phyloP scores from a whole-genome alignment of 92 coral and sea anemone species.

The Epizoanthus fatuus region DNA sequence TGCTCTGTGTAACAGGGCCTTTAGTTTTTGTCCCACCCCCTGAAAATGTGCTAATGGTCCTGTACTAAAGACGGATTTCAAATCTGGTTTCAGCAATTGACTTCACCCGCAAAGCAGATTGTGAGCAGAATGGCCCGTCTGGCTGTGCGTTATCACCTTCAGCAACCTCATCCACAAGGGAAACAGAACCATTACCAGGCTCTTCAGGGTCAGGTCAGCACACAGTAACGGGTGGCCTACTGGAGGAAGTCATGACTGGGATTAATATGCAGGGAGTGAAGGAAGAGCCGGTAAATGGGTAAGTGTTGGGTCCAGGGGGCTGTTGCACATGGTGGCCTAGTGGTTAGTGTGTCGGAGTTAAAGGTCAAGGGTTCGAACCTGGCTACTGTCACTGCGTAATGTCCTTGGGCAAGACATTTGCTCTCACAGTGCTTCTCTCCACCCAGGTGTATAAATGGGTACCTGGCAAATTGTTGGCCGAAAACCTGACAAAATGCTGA shows the following conservation, averaged over 20 bases:
- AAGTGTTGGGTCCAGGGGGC: not conserved
- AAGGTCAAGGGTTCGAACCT: not conserved
- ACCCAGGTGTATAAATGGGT: too few relatives aligned
- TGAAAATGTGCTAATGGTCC: too few relatives aligned
- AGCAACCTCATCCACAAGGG: slow-evolving; percentile 1
- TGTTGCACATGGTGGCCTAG: not conserved
- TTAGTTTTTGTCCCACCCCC: too few relatives aligned
- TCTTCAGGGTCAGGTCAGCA: slow-evolving; percentile 41
- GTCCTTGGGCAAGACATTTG: too few relatives aligned
- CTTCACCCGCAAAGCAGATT: slow-evolving; percentile 72
- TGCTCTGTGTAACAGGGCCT: too few relatives aligned
- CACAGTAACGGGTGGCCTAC: slow-evolving; percentile 83
- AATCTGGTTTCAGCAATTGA: slow-evolving; percentile 69
- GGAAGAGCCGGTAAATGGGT: slow-evolving; percentile 29
- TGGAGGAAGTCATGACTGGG: slow-evolving; percentile 77
- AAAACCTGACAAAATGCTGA: too few relatives aligned
- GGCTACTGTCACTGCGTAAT: too few relatives aligned
- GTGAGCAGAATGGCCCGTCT: slow-evolving; percentile 55
- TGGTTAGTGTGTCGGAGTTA: not conserved
- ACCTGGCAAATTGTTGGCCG: too few relatives aligned
- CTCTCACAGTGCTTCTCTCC: too few relatives aligned
- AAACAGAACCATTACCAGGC: slow-evolving; percentile 4
- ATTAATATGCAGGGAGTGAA: slow-evolving; percentile 68
- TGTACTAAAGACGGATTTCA: not conserved
- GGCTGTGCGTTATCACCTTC: slow-evolving; percentile 10